A percentile compares a stretch with the other conserved stretches of the same genome.
Evolutionary conservation across 2,797 vertebrate species (phyloP).

Genomic region (Catamblyrhynchus diadema): DNA sequence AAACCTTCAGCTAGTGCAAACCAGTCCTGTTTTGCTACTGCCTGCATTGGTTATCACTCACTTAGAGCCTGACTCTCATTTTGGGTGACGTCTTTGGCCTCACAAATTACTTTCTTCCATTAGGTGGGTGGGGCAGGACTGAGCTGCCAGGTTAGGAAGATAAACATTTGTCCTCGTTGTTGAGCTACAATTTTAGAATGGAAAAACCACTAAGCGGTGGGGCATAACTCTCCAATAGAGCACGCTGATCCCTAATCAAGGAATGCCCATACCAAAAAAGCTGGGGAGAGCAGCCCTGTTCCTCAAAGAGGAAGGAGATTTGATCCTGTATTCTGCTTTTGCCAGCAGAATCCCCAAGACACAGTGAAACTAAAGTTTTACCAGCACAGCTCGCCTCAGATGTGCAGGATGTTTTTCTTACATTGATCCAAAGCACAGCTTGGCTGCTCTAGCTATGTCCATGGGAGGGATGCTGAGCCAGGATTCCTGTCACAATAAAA

Average conservation of each 20-base stretch:
- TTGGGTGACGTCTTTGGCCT: background rate
- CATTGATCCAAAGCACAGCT: background rate
- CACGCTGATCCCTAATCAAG: background rate
- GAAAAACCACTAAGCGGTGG: background rate
- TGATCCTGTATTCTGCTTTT: background rate
- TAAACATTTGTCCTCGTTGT: background rate
- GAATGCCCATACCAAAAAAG: background rate
- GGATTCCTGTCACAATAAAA: background rate
- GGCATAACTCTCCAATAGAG: background rate
- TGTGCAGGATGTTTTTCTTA: background rate
- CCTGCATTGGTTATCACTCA: background rate
- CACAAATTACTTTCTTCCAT: background rate
- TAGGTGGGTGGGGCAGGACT: background rate
- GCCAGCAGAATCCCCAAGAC: background rate
- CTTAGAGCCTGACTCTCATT: background rate
- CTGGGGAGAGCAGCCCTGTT: background rate
- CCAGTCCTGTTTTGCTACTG: background rate
- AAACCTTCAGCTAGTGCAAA: background rate
- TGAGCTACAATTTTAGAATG: background rate
- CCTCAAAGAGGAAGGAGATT: background rate
- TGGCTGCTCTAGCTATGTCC: background rate
- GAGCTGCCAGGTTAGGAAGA: background rate
- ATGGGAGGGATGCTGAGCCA: background rate
- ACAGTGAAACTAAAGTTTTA: background rate
- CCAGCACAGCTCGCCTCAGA: background rate